Evolutionary conservation across 2,888 invertebrate genomes (phyloP), one percentile per base, ranked within the genome.

Genomic region (Lamellibrachia columna): DNA sequence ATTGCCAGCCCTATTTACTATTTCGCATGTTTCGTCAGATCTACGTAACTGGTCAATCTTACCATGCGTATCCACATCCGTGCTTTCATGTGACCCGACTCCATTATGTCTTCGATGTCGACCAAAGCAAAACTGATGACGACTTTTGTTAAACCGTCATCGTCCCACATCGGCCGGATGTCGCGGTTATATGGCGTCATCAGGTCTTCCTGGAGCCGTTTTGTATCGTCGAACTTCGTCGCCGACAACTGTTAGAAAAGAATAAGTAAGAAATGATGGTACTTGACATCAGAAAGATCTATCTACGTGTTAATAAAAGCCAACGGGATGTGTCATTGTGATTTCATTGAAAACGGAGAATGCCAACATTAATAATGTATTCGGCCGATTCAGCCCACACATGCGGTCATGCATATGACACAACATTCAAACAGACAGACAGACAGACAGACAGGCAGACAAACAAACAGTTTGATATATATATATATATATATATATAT

Each of bases 101-200:
- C 75, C 75, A 75, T 75, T 22, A 75, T 75, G 75, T 75, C 75
- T n/a, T 75, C 75, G 75, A 75, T 22, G 7, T 75, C 75, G 75
- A 75, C 22, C 75, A 75, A 75, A 75, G 75, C 75, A 75, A 75
- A 15, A 22, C 22, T 75, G 15, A 75, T 75, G 75, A n/a, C 75
- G 75, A 75, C 75, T 75, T 75, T 75, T 22, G 75, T 75, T 6
- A 75, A 15, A 22, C n/a, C 75, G n/a, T 75, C 75, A 75, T 75
- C 75, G 22, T 75, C 75, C 75, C 75, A 75, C 75, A 15, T 75
- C 75, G 75, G 75, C 2, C 75, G 75, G n/a, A 75, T n/a, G 22
- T 75, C 75, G 75, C 15, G 15, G 75, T 75, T 75, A n/a, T 75
- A 75, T 75, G 75, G n/a, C 75, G 75, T 75, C 75, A 75, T 75